These are phyloP conservation scores for Drosophila subsilvestris DNA, from an alignment of 2,888 invertebrate genomes.

Conservation along the genomic window DNA sequence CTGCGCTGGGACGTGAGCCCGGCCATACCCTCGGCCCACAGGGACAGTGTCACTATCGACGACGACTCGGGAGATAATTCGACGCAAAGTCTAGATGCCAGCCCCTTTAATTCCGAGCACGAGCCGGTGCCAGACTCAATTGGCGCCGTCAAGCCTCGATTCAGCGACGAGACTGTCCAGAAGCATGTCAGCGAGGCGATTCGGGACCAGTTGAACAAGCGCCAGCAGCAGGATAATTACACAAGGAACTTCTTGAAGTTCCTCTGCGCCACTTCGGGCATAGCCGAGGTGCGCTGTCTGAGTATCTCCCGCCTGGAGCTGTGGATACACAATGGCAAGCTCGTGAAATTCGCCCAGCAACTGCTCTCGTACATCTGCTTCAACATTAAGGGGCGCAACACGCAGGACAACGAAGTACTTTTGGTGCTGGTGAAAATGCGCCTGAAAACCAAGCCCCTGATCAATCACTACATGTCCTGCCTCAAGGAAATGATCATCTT, in stretches of 20 bases:
- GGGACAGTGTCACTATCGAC: conserved; percentile 76
- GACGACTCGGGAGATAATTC: conserved; percentile 85
- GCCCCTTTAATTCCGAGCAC: conserved; percentile 78
- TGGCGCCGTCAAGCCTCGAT: conserved; percentile 86
- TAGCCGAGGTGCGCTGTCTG: conserved; percentile 88
- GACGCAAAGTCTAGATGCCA: conserved; percentile 83
- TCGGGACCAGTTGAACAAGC: conserved; percentile 93
- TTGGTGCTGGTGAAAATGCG: conserved; percentile 94
- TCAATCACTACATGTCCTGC: conserved; percentile 94
- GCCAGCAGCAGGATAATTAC: conserved; percentile 94
- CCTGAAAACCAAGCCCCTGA: conserved; percentile 96
- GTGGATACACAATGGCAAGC: conserved; percentile 98
- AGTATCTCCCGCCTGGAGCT: conserved; percentile 89
- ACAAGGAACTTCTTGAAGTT: conserved; percentile 95
- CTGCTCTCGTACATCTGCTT: conserved; percentile 94
- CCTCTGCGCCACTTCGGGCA: conserved; percentile 93
- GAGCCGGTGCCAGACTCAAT: conserved; percentile 84
- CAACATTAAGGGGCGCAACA: conserved; percentile 91
- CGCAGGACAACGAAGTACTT: conserved; percentile 90
- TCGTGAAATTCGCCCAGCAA: conserved; percentile 96
- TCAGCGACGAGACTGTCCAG: conserved; percentile 85
- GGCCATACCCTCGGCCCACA: conserved; percentile 51
- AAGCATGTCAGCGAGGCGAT: conserved; percentile 93
- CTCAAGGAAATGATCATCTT: conserved; percentile 95
- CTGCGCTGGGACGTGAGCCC: conserved; percentile 72